A percentile compares a stretch with the other conserved stretches of the same genome.
Evolutionary conservation across 2,888 invertebrate species (phyloP).

Genomic region (Anticlea derivata): DNA sequence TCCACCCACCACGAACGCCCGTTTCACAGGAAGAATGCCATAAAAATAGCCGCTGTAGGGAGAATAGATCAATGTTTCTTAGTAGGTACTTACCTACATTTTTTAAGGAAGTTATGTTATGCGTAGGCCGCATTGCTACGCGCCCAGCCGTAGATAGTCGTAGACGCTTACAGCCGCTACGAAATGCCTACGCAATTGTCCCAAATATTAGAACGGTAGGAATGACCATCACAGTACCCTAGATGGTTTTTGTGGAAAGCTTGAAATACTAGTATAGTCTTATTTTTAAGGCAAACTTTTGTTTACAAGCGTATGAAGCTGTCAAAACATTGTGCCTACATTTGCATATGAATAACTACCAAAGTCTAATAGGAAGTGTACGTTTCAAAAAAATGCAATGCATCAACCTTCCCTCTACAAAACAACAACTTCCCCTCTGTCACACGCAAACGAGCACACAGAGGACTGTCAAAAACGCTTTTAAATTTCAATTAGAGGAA

Average conservation of each 20-base stretch:
- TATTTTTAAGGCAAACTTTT: constrained; percentile 2
- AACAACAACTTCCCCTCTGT: constrained; percentile 39
- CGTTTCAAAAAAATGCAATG: constrained; percentile 24
- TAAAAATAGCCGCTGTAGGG: not conserved
- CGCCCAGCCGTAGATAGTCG: constrained; percentile 4
- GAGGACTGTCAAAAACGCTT: constrained; percentile 62
- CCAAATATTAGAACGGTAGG: too few relatives aligned
- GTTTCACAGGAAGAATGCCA: constrained; percentile 3
- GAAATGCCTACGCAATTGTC: not conserved
- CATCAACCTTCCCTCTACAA: constrained; percentile 17
- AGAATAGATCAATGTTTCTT: too few relatives aligned
- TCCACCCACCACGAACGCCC: not conserved
- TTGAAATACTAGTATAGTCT: not conserved
- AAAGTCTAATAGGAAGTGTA: constrained; percentile 17
- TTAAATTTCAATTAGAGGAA: constrained; percentile 65
- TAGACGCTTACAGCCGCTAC: constrained; percentile 9
- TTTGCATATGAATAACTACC: constrained; percentile 19
- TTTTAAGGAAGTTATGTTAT: not conserved
- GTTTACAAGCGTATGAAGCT: constrained; percentile 1
- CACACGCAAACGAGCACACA: constrained; percentile 47
- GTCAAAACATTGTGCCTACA: constrained; percentile 16
- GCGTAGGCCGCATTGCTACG: constrained; percentile 6
- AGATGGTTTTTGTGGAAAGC: not conserved
- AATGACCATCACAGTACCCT: too few relatives aligned
- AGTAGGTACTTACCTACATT: not conserved